Conservation (phyloP, 2,888 invertebrate genomes). For the Cheilosia variabilis region DNA sequence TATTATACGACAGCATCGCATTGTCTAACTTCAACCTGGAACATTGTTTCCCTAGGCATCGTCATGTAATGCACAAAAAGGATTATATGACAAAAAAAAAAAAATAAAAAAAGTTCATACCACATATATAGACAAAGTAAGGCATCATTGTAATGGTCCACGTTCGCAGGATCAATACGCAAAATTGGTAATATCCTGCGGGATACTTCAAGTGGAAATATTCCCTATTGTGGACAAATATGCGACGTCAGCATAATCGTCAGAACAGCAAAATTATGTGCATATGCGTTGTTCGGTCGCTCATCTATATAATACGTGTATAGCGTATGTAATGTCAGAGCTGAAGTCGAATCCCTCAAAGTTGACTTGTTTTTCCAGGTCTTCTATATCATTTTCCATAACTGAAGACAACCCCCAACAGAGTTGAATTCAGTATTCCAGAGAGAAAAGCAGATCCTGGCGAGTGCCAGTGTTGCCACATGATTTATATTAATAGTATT, state of each 20-base stretch:
- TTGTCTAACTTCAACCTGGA: too few species aligned
- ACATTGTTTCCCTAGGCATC: too few species aligned
- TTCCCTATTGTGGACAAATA: slow-evolving; percentile 27
- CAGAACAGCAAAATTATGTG: neutral
- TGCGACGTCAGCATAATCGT: slow-evolving; percentile 14
- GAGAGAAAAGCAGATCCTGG: neutral
- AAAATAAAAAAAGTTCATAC: too few species aligned
- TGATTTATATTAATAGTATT: too few species aligned
- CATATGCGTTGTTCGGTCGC: neutral
- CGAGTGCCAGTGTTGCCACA: too few species aligned
- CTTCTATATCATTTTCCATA: slow-evolving; percentile 26
- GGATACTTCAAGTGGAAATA: slow-evolving; percentile 14
- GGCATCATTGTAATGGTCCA: neutral
- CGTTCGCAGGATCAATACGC: slow-evolving; percentile 17
- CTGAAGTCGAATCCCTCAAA: slow-evolving; percentile 21
- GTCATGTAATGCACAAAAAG: too few species aligned
- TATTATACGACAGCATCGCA: too few species aligned
- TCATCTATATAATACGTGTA: neutral
- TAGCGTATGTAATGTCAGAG: neutral
- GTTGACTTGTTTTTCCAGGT: slow-evolving; percentile 33
- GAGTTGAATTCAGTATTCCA: neutral
- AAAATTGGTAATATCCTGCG: slow-evolving; percentile 35
- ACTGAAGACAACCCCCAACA: slow-evolving; percentile 30
- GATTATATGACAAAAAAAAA: too few species aligned
- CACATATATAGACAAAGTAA: too few species aligned